phyloP scores from a whole-genome alignment of 2,888 invertebrate species.

The Drosophila niveifrons region DNA sequence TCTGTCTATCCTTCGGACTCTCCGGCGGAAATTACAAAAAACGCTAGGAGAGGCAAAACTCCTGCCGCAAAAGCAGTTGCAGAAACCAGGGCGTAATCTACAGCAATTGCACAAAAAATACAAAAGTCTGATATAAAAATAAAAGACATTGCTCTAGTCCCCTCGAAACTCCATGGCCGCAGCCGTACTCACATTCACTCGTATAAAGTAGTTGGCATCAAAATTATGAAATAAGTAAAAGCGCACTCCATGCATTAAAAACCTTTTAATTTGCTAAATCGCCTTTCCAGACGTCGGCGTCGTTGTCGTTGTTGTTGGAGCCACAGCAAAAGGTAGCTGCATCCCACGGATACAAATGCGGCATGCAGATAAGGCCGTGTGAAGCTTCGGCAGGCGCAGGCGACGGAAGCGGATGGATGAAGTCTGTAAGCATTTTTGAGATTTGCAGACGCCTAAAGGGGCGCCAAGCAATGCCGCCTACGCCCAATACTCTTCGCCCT shows the following conservation, averaged over 20 bases:
- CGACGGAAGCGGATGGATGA: conserved; percentile 69
- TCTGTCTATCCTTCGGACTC: background rate
- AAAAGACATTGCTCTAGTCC: conserved; percentile 31
- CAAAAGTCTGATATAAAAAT: conserved; percentile 44
- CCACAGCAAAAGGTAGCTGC: conserved; percentile 35
- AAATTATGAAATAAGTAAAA: conserved; percentile 83
- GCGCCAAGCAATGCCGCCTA: conserved; percentile 44
- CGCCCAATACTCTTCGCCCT: conserved; percentile 21
- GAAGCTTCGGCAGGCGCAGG: conserved; percentile 36
- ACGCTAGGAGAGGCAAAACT: conserved; percentile 41
- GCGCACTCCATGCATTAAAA: conserved; percentile 84
- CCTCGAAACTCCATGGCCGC: conserved; percentile 1
- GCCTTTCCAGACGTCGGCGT: conserved; percentile 83
- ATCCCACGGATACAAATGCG: conserved; percentile 39
- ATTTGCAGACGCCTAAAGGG: conserved; percentile 79
- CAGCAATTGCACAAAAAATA: conserved; percentile 27
- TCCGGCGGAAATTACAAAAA: conserved; percentile 63
- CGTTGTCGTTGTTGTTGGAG: conserved; percentile 13
- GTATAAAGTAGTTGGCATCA: conserved; percentile 66
- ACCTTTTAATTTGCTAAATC: conserved; percentile 85
- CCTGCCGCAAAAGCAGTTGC: conserved; percentile 1
- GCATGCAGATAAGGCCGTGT: conserved; percentile 30
- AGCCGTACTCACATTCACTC: conserved; percentile 37
- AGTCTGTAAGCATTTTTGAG: conserved; percentile 80
- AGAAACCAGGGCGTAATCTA: conserved; percentile 16